Conservation (phyloP, 1,140 invertebrate species). For the Zaprionus kolodkinae region DNA sequence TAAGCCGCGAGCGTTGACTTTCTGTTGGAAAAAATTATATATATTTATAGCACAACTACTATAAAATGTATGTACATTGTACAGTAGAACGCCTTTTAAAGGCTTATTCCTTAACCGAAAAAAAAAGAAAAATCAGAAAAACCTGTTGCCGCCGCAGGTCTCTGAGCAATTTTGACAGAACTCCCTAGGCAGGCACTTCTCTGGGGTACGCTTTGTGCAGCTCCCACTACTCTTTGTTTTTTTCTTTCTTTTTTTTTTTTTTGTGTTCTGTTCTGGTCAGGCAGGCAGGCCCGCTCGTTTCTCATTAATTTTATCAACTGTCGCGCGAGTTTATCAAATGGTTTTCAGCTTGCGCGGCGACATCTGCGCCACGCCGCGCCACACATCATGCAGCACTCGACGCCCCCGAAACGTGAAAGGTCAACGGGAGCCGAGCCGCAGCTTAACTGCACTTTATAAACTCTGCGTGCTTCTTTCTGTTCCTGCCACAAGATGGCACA, state of each 20-base stretch:
- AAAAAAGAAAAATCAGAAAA: background rate
- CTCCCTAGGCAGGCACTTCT: background rate
- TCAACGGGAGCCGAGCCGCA: constrained; percentile 32
- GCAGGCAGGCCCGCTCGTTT: constrained; percentile 12
- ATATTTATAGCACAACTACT: background rate
- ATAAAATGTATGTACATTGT: background rate
- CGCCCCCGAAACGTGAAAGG: constrained; percentile 33
- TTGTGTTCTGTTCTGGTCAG: no score
- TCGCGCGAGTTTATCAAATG: constrained; percentile 46
- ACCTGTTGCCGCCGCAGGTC: constrained; percentile 19
- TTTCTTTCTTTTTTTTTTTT: background rate
- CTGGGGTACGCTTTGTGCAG: constrained; percentile 28
- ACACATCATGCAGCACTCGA: constrained; percentile 1
- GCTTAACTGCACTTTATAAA: constrained; percentile 36
- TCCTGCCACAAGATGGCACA: constrained; percentile 4
- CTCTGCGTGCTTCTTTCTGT: constrained; percentile 9
- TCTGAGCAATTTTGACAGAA: constrained; percentile 29
- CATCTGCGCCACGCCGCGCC: background rate
- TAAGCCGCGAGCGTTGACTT: background rate
- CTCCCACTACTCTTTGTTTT: constrained; percentile 16
- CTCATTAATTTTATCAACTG: constrained; percentile 54
- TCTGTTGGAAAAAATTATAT: background rate
- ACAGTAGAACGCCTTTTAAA: background rate
- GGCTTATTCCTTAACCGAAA: background rate
- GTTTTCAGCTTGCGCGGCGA: constrained; percentile 30